Evolutionary conservation across 2,113 vertebrate species (phyloP).

Genomic region (Myxocyprinus asiaticus): DNA sequence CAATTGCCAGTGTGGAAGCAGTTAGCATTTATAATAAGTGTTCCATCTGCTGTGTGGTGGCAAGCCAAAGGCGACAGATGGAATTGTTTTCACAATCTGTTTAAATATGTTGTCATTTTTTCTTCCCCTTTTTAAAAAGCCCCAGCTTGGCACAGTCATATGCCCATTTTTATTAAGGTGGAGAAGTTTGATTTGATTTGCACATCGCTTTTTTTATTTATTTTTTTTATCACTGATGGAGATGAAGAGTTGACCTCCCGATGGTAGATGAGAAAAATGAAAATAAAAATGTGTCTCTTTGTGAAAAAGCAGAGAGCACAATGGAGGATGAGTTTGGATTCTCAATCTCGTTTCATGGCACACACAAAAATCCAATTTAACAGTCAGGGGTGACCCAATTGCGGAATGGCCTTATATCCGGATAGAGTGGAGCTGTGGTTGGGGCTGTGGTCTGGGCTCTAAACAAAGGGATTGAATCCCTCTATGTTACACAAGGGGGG

Average conservation of each 20-base stretch:
- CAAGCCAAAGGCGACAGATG: constrained; percentile 78
- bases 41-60: constrained; percentile 68
- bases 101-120: constrained; percentile 78
- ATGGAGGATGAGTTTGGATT: constrained; percentile 1
- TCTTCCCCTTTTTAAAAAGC: constrained; percentile 67
- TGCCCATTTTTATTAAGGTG: constrained; percentile 57
- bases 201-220: constrained; percentile 29
- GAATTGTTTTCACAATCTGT: constrained; percentile 79
- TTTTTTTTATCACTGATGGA: constrained; percentile 28
- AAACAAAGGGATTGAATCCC: constrained; percentile 45
- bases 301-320: background rate
- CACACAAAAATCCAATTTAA: constrained; percentile 39
- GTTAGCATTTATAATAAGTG: constrained; percentile 72
- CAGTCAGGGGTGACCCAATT: constrained; percentile 23
- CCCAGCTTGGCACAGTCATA: constrained; percentile 54
- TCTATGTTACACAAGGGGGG: constrained; percentile 28
- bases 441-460: constrained; percentile 19
- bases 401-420: constrained; percentile 1
- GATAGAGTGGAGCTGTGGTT: background rate
- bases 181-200: constrained; percentile 60
- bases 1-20: constrained; percentile 69
- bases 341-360: constrained; percentile 21
- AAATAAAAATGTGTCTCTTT: background rate
- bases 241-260: constrained; percentile 19
- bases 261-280: constrained; percentile 11